These are phyloP conservation scores for Limosa lapponica DNA, from an alignment of 2,797 vertebrate genomes.

Conservation along the genomic window DNA sequence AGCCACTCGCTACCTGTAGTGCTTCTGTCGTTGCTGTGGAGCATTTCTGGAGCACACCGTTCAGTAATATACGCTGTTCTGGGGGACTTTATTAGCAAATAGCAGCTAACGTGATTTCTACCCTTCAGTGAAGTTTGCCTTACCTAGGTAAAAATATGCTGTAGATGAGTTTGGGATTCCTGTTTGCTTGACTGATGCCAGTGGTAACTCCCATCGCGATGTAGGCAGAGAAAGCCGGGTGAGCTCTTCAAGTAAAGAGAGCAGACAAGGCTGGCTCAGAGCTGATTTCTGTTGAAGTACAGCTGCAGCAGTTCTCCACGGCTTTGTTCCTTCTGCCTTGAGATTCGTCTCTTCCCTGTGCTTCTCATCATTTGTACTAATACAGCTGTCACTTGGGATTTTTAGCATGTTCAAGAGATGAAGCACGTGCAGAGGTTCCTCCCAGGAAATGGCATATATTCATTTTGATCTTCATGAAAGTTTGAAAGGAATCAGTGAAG, in stretches of 20 bases:
- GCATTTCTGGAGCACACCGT: neutral
- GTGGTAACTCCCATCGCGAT: neutral
- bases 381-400: conserved; percentile 45
- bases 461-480: conserved; percentile 48
- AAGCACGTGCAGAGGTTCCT: conserved; percentile 40
- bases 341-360: conserved; percentile 7
- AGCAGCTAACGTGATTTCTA: neutral
- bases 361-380: conserved; percentile 42
- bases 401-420: conserved; percentile 49
- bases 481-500: conserved; percentile 36
- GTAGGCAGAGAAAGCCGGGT: neutral
- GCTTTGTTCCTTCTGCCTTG: conserved; percentile 20
- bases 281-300: neutral
- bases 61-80: neutral
- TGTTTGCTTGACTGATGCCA: neutral
- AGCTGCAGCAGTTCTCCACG: neutral
- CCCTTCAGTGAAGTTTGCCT: neutral
- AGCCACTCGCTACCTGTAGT: fast-evolving
- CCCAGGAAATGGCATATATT: conserved; percentile 49
- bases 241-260: neutral
- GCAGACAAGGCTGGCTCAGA: neutral
- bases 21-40: neutral
- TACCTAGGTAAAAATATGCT: neutral
- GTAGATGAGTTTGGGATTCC: neutral
- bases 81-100: neutral